These are phyloP conservation scores for Drosophila chauvacae DNA, from an alignment of 1,140 invertebrate genomes.

Conservation along the genomic window DNA sequence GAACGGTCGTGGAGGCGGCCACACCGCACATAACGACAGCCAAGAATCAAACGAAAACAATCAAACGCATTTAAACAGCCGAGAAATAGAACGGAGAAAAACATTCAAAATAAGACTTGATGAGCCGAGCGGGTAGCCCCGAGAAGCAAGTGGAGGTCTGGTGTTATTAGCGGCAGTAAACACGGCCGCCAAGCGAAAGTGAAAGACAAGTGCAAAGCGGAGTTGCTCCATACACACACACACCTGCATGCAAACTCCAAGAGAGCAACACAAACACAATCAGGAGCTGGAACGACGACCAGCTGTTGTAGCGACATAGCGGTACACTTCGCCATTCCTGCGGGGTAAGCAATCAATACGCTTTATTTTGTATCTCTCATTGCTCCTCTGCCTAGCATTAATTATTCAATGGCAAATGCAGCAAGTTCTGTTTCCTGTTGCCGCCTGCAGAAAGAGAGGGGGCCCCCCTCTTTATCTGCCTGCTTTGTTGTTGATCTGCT, in stretches of 20 bases:
- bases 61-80: conserved; percentile 16
- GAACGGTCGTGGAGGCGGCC: background rate
- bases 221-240: background rate
- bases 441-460: background rate
- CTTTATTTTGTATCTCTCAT: conserved; percentile 12
- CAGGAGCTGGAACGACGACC: conserved; percentile 16
- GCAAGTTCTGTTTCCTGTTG: conserved; percentile 16
- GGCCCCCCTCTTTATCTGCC: background rate
- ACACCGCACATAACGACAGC: conserved; percentile 14
- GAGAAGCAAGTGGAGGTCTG: background rate
- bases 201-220: conserved; percentile 12
- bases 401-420: conserved; percentile 23
- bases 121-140: background rate
- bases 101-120: conserved; percentile 9
- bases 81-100: conserved; percentile 16
- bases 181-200: background rate
- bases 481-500: conserved; percentile 45
- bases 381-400: background rate
- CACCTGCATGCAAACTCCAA: conserved; percentile 3
- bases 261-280: conserved; percentile 14
- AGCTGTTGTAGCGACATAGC: conserved; percentile 16
- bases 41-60: conserved; percentile 24
- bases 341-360: conserved; percentile 20
- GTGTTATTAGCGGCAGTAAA: conserved; percentile 4
- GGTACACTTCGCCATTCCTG: conserved; percentile 5